A percentile compares a stretch with the other conserved stretches of the same genome.
These are phyloP conservation scores for Anguilla pacifica DNA, from an alignment of 2,797 vertebrate genomes.

Conservation along the genomic window DNA sequence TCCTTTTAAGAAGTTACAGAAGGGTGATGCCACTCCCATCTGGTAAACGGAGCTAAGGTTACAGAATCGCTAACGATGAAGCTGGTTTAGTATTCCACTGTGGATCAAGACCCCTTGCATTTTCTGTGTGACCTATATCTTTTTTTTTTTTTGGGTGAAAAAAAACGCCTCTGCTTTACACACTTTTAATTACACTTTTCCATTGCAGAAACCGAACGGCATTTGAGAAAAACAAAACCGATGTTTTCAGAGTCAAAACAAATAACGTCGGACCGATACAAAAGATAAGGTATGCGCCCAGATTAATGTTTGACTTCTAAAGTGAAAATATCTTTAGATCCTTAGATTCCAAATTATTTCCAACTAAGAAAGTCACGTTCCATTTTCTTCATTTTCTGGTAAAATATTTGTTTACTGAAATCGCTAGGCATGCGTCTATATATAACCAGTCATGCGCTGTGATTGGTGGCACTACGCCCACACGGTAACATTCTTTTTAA, in stretches of 20 bases:
- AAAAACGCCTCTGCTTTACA: not conserved
- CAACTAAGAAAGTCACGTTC: not conserved
- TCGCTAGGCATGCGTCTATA: not conserved
- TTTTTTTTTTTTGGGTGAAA: not conserved
- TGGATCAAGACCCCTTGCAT: not conserved
- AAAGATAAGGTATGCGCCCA: slow-evolving; percentile 83
- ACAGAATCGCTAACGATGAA: slow-evolving; percentile 6
- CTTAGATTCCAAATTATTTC: not conserved
- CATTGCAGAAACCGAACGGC: slow-evolving; percentile 87
- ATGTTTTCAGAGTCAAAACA: slow-evolving; percentile 93
- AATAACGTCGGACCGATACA: slow-evolving; percentile 89
- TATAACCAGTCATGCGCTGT: not conserved
- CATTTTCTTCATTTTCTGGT: not conserved
- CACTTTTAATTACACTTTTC: slow-evolving; percentile 28
- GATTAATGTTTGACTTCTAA: not conserved
- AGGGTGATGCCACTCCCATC: not conserved
- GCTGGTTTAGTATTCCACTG: slow-evolving; percentile 4
- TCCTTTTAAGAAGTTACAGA: not conserved
- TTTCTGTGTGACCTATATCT: not conserved
- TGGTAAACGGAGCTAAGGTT: not conserved
- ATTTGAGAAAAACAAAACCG: slow-evolving; percentile 88
- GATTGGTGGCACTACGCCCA: not conserved
- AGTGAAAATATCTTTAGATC: not conserved
- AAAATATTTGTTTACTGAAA: not conserved
- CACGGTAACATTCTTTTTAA: not conserved